These are phyloP conservation scores for Bilobella aurantiaca DNA, from an alignment of 1,140 invertebrate species.

Conservation along the genomic window DNA sequence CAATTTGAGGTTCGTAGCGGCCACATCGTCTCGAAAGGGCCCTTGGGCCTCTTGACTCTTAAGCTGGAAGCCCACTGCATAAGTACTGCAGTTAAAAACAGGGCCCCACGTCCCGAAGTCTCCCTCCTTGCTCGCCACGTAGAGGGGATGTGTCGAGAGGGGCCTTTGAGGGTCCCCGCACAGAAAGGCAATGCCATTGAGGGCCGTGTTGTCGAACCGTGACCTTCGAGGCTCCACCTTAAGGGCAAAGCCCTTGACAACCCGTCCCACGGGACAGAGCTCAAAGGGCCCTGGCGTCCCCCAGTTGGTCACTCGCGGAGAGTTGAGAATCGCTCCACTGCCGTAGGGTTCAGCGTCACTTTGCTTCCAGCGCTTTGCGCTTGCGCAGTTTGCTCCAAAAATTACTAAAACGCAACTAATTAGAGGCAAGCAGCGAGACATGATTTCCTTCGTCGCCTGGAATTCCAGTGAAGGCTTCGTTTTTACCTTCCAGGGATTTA, in stretches of 20 bases:
- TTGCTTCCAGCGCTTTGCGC: too few species aligned
- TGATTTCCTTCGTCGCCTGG: too few species aligned
- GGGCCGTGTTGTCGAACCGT: conserved; percentile 6
- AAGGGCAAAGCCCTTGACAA: conserved; percentile 11
- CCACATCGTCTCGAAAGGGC: conserved; percentile 20
- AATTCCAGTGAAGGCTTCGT: too few species aligned
- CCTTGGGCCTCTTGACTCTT: conserved; percentile 23
- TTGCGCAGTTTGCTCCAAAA: too few species aligned
- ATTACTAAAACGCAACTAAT: too few species aligned
- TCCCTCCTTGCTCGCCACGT: conserved; percentile 12
- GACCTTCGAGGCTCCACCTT: conserved; percentile 13
- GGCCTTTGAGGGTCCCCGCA: conserved; percentile 8
- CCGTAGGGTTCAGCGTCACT: too few species aligned
- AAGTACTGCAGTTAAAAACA: neutral
- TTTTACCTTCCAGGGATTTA: too few species aligned
- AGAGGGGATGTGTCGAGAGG: neutral
- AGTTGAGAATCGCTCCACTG: conserved; percentile 10
- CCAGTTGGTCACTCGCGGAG: conserved; percentile 19
- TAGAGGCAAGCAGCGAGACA: too few species aligned
- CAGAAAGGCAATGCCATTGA: conserved; percentile 23
- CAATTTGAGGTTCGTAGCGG: conserved; percentile 22
- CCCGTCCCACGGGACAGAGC: neutral
- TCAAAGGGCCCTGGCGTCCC: conserved; percentile 16
- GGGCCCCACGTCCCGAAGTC: conserved; percentile 5
- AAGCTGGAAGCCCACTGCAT: conserved; percentile 24